Evolutionary conservation across 2,797 vertebrate species (phyloP).

Genomic region (Spinus olivaceus): DNA sequence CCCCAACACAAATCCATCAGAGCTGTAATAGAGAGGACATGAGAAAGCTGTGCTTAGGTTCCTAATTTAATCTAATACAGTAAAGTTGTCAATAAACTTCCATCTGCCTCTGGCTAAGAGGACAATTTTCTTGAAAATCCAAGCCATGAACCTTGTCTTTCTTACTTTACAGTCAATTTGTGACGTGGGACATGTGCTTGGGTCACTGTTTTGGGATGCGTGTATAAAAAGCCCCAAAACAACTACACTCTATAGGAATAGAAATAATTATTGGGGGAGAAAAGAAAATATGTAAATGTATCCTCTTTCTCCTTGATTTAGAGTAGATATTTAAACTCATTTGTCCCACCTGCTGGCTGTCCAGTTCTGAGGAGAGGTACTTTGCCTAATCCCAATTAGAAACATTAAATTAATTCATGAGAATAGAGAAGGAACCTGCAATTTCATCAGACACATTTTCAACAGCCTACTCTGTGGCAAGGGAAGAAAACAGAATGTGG

Average conservation of each 20-base stretch:
- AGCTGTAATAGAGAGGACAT: background rate
- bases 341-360: background rate
- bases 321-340: background rate
- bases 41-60: background rate
- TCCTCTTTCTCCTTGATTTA: background rate
- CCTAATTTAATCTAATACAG: background rate
- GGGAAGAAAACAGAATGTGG: background rate
- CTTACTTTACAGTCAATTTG: background rate
- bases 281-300: background rate
- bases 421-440: background rate
- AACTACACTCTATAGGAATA: background rate
- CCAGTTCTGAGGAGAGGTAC: background rate
- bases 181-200: background rate
- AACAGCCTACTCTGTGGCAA: background rate
- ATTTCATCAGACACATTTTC: background rate
- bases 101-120: background rate
- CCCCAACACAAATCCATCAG: background rate
- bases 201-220: background rate
- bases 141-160: background rate
- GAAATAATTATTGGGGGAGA: rapidly evolving
- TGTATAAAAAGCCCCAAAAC: rapidly evolving
- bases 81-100: background rate
- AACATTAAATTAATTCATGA: background rate
- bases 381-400: background rate
- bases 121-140: background rate